A percentile compares a stretch with the other conserved stretches of the same genome.
Evolutionary conservation across 2,888 invertebrate genomes (phyloP).

Genomic region (Blastobasis lacticolella): DNA sequence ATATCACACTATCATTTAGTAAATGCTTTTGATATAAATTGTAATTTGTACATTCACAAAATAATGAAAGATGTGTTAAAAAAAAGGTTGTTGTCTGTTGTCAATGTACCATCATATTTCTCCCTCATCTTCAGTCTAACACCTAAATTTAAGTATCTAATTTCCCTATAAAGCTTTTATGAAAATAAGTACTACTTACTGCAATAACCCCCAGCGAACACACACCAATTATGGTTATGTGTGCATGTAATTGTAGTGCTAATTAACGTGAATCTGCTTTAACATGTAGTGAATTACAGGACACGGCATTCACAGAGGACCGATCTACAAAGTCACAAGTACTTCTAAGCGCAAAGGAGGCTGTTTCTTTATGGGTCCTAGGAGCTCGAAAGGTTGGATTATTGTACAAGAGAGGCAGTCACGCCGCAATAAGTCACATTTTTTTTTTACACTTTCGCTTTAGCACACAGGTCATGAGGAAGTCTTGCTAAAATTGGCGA

Average conservation of each 20-base stretch:
- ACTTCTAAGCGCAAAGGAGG: constrained; percentile 94
- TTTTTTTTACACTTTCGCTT: constrained; percentile 31
- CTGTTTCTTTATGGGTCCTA: constrained; percentile 94
- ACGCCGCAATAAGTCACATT: constrained; percentile 36
- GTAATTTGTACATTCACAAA: too few species aligned
- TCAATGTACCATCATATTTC: too few species aligned
- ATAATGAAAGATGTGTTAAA: too few species aligned
- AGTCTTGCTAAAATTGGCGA: constrained; percentile 17
- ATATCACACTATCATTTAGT: too few species aligned
- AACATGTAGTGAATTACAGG: constrained; percentile 78
- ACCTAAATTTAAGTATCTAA: too few species aligned
- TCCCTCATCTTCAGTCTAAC: too few species aligned
- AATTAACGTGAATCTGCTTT: constrained; percentile 62
- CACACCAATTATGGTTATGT: constrained; percentile 28
- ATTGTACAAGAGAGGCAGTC: constrained; percentile 39
- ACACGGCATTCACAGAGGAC: constrained; percentile 80
- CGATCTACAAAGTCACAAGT: constrained; percentile 82
- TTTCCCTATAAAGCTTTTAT: too few species aligned
- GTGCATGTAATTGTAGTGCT: constrained; percentile 69
- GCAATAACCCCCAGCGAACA: constrained; percentile 15
- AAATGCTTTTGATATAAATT: too few species aligned
- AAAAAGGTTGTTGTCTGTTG: too few species aligned
- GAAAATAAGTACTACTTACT: too few species aligned
- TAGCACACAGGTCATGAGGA: constrained; percentile 22
- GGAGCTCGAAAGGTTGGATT: constrained; percentile 91